Percentiles rank a stretch among this genome's conserved stretches.
Conservation (phyloP, 2,113 vertebrate genomes). For the Prunella fulvescens region DNA sequence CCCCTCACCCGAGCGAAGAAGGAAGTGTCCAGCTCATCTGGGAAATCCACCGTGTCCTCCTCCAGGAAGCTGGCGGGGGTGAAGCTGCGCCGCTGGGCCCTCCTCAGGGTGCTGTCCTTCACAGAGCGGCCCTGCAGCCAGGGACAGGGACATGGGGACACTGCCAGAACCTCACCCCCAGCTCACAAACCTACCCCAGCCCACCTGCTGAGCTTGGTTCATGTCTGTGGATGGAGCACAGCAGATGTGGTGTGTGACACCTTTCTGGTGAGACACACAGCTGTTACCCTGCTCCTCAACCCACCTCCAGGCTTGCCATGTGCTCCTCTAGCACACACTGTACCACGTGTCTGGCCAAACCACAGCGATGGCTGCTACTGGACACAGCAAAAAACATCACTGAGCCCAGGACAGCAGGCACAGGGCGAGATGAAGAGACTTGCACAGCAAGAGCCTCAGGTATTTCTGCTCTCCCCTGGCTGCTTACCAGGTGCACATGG, state of each 20-base stretch:
- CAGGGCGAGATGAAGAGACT: neutral
- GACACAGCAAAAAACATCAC: neutral
- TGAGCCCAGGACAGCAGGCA: neutral
- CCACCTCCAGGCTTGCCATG: neutral
- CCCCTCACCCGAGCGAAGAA: slow-evolving; percentile 92
- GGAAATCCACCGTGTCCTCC: slow-evolving; percentile 91
- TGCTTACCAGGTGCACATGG: neutral
- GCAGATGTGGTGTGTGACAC: neutral
- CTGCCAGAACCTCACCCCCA: neutral
- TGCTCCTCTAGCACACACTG: neutral
- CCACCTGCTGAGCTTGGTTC: neutral
- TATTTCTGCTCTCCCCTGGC: neutral
- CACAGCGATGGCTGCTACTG: neutral
- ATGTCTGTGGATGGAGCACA: neutral
- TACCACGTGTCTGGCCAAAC: neutral
- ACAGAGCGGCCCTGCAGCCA: slow-evolving; percentile 85
- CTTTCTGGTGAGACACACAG: neutral
- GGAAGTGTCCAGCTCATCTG: slow-evolving; percentile 94
- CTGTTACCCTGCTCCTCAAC: neutral
- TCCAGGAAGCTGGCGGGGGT: slow-evolving; percentile 94
- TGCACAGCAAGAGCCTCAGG: neutral
- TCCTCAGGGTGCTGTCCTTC: slow-evolving; percentile 80
- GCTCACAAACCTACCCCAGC: neutral
- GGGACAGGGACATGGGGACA: neutral
- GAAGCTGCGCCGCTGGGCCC: slow-evolving; percentile 89